A percentile compares a stretch with the other conserved stretches of the same genome.
Evolutionary conservation across 2,113 vertebrate genomes (phyloP).

Genomic region (Oncorhynchus mykiss): DNA sequence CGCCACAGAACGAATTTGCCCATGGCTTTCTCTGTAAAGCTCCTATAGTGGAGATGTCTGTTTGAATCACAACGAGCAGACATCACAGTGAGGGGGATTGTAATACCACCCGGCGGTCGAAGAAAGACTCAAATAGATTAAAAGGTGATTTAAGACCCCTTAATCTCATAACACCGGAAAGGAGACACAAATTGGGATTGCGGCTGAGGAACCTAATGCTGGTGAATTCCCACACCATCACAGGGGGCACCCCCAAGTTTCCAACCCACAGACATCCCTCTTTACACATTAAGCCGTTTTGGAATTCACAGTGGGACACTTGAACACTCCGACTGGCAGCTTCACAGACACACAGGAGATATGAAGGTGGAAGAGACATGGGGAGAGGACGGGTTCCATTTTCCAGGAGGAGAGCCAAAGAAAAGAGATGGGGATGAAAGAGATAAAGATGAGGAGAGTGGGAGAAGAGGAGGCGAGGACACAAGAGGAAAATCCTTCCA

Average conservation of each 20-base stretch:
- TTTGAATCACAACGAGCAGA: slow-evolving; percentile 19
- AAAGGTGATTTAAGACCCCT: slow-evolving; percentile 47
- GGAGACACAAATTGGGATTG: slow-evolving; percentile 45
- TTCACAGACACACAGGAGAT: background rate
- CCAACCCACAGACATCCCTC: slow-evolving; percentile 10
- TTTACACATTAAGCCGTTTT: slow-evolving; percentile 21
- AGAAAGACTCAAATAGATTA: slow-evolving; percentile 36
- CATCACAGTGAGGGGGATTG: slow-evolving; percentile 19
- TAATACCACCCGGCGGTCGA: slow-evolving; percentile 17
- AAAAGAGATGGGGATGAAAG: no score
- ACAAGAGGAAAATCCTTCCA: no score
- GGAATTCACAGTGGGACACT: slow-evolving; percentile 20
- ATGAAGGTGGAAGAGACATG: no score
- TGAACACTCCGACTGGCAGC: slow-evolving; percentile 5
- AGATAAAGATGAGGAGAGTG: no score
- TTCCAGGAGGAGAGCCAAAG: no score
- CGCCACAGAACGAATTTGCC: slow-evolving; percentile 24
- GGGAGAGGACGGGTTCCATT: no score
- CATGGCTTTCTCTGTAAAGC: slow-evolving; percentile 20
- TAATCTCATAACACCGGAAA: slow-evolving; percentile 52
- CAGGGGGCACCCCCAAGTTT: slow-evolving; percentile 5
- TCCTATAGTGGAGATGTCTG: slow-evolving; percentile 3
- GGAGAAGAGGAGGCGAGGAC: no score
- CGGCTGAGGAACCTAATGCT: slow-evolving; percentile 30
- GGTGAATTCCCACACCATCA: slow-evolving; percentile 28